Conservation (phyloP, 53 echinoderm and acorn worm genomes). For the Patiria pectinifera region DNA sequence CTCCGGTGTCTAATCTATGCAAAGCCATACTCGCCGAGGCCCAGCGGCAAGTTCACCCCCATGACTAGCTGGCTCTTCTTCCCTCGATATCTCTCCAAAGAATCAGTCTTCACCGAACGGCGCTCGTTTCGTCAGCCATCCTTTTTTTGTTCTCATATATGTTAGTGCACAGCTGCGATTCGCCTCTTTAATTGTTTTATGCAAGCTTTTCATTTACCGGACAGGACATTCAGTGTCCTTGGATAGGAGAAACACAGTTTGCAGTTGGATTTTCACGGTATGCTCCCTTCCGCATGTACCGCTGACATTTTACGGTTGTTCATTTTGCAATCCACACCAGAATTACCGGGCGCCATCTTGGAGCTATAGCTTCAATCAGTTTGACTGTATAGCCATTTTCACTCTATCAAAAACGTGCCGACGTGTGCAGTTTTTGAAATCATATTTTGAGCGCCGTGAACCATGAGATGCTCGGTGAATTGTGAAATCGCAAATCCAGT, state of each 20-base stretch:
- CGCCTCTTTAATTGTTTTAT: background rate
- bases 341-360: background rate
- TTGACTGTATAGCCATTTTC: background rate
- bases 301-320: conserved; percentile 21
- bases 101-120: background rate
- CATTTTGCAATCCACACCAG: background rate
- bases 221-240: background rate
- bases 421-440: background rate
- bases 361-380: background rate
- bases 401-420: conserved; percentile 1
- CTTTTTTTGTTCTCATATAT: background rate
- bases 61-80: background rate
- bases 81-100: background rate
- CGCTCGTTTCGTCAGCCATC: conserved; percentile 19
- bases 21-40: conserved; percentile 50
- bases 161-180: conserved; percentile 5
- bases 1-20: conserved; percentile 41
- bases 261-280: background rate
- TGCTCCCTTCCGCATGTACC: background rate
- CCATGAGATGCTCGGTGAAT: background rate
- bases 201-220: conserved; percentile 3
- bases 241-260: background rate
- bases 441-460: background rate
- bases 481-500: conserved; percentile 17
- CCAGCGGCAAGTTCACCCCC: conserved; percentile 27